phyloP scores from a whole-genome alignment of 2,888 invertebrate genomes.

The Aphidius colemani region DNA sequence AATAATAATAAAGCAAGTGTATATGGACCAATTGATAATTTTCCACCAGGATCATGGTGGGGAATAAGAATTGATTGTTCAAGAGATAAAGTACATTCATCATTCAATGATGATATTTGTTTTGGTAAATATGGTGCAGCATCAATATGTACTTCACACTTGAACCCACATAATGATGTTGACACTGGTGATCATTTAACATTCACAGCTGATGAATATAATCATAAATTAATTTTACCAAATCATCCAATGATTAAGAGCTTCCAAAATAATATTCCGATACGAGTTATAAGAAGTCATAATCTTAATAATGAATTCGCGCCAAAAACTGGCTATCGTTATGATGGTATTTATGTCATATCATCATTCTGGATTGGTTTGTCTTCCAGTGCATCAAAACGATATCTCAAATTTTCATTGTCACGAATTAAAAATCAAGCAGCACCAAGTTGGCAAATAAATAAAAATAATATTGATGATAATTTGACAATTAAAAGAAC shows the following conservation, averaged over 20 bases:
- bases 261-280: conserved; percentile 48
- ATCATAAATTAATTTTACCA: conserved; percentile 20
- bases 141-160: conserved; percentile 50
- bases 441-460: conserved; percentile 38
- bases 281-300: conserved; percentile 52
- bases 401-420: conserved; percentile 49
- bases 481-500: neutral
- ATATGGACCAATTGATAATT: conserved; percentile 48
- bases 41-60: conserved; percentile 55
- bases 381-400: conserved; percentile 37
- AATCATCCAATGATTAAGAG: conserved; percentile 47
- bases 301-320: conserved; percentile 50
- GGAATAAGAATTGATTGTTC: conserved; percentile 57
- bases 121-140: conserved; percentile 50
- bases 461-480: neutral
- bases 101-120: conserved; percentile 47
- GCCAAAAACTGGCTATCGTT: conserved; percentile 55
- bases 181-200: conserved; percentile 52
- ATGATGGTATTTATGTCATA: conserved; percentile 53
- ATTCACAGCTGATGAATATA: conserved; percentile 44
- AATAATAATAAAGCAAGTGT: neutral
- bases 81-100: conserved; percentile 50
- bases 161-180: conserved; percentile 44
- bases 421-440: conserved; percentile 45
- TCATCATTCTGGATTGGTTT: conserved; percentile 49